Percentiles rank a stretch among this genome's conserved stretches.
These are phyloP conservation scores for Bradypus variegatus DNA, from an alignment of 2,797 vertebrate genomes.

Conservation along the genomic window DNA sequence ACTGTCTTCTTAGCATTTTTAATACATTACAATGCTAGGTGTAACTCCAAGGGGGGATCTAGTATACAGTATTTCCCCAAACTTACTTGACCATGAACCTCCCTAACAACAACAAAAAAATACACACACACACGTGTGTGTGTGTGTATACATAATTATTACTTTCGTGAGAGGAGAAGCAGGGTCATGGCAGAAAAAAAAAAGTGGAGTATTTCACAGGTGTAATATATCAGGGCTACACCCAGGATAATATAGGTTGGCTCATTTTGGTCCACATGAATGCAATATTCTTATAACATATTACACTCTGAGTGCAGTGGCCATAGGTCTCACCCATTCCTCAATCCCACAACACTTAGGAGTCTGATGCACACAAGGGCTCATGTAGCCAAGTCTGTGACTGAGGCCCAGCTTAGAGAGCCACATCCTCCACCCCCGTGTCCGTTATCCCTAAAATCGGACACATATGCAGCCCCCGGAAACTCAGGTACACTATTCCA, in stretches of 20 bases:
- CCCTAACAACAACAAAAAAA: too few species aligned
- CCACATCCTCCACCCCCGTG: background rate
- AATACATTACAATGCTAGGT: background rate
- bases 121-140: too few species aligned
- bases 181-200: background rate
- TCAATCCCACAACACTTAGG: background rate
- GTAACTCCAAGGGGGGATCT: background rate
- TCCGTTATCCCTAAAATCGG: background rate
- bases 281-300: background rate
- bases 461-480: background rate
- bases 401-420: background rate
- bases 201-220: background rate
- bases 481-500: background rate
- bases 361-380: background rate
- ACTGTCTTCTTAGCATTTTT: background rate
- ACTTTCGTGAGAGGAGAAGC: background rate
- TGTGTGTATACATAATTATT: too few species aligned
- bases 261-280: background rate
- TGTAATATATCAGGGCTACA: background rate
- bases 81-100: background rate
- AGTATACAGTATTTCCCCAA: background rate
- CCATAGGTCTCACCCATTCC: background rate
- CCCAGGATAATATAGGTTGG: background rate
- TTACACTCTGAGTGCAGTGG: background rate
- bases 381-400: background rate